Evolutionary conservation across 1,140 invertebrate species (phyloP).

Genomic region (Diachasma alloeum): DNA sequence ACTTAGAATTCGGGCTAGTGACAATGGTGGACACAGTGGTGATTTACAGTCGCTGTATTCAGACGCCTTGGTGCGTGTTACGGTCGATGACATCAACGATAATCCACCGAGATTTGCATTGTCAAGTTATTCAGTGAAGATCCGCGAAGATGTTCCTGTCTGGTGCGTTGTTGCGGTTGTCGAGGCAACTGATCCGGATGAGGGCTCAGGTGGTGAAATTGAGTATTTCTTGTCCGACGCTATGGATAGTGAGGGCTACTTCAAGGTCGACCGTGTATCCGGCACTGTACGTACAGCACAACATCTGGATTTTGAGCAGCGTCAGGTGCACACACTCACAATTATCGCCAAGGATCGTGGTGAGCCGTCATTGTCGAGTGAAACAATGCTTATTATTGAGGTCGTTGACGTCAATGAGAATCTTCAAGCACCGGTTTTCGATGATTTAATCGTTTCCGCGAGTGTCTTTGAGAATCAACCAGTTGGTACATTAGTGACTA

Average conservation of each 20-base stretch:
- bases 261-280: slow-evolving; percentile 83
- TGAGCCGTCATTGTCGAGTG: slow-evolving; percentile 75
- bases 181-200: slow-evolving; percentile 87
- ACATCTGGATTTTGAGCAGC: slow-evolving; percentile 85
- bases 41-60: slow-evolving; percentile 70
- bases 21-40: slow-evolving; percentile 70
- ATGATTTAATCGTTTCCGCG: slow-evolving; percentile 79
- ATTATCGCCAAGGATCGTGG: slow-evolving; percentile 85
- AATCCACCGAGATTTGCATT: slow-evolving; percentile 85
- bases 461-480: slow-evolving; percentile 80
- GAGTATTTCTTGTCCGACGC: slow-evolving; percentile 78
- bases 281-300: slow-evolving; percentile 83
- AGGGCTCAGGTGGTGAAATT: slow-evolving; percentile 80
- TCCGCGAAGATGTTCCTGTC: slow-evolving; percentile 89
- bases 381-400: slow-evolving; percentile 83
- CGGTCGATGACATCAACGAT: slow-evolving; percentile 91
- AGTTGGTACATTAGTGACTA: slow-evolving; percentile 77
- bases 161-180: slow-evolving; percentile 87
- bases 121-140: slow-evolving; percentile 79
- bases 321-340: slow-evolving; percentile 87
- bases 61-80: slow-evolving; percentile 80
- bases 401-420: slow-evolving; percentile 95
- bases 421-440: slow-evolving; percentile 82
- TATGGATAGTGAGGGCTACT: slow-evolving; percentile 69
- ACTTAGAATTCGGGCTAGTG: slow-evolving; percentile 82